phyloP scores from a whole-genome alignment of 2,797 vertebrate genomes.

The Allochrocebus solatus region DNA sequence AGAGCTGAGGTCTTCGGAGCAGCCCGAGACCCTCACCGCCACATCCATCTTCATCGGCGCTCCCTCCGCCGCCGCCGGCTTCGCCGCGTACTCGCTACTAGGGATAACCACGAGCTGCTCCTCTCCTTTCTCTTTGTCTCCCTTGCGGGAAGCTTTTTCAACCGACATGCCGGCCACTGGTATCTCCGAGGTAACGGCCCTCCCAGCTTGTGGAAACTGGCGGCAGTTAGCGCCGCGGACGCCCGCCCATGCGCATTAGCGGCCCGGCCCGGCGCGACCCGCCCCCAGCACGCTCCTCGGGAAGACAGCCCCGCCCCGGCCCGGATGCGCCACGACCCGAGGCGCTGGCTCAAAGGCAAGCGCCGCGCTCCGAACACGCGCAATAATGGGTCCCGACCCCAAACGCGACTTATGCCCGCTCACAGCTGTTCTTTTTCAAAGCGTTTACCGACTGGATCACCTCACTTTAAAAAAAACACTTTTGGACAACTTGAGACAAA shows the following conservation, averaged over 20 bases:
- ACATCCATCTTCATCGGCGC: neutral
- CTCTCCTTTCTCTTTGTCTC: neutral
- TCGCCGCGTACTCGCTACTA: accelerated
- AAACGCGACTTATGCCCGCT: accelerated
- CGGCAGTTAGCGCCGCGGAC: accelerated
- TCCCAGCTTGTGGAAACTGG: accelerated
- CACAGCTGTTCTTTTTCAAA: neutral
- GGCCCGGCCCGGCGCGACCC: no score
- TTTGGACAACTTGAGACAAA: neutral
- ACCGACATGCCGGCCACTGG: neutral
- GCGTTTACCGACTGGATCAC: neutral
- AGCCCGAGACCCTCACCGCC: neutral
- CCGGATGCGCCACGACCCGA: accelerated
- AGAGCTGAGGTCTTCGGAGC: neutral
- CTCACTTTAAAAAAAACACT: neutral
- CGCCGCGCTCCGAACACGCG: neutral
- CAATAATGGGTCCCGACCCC: neutral
- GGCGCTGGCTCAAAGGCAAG: accelerated
- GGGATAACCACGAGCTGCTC: neutral
- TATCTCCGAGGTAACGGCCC: neutral
- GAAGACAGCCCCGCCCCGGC: neutral
- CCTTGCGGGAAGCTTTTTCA: neutral
- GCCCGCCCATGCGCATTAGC: neutral
- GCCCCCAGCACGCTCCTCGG: neutral
- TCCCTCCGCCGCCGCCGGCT: neutral